Base-by-base conservation (phyloP, 23 tunicate genomes). In the Trididemnum nubilum region DNA sequence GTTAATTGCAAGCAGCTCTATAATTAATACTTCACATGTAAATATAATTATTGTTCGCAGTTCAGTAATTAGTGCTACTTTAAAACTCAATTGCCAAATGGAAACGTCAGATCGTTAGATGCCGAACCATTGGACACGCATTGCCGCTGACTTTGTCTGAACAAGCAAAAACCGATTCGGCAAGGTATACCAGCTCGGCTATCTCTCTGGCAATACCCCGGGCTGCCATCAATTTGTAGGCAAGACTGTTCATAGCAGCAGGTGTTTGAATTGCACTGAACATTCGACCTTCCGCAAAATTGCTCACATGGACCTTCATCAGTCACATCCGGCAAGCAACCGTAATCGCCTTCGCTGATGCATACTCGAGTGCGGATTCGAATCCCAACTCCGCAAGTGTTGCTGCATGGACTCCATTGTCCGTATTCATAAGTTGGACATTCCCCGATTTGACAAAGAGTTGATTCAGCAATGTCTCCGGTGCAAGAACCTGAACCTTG, bases 341-440 rank as follows among this genome's bases (percentile, higher is more conserved):
- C 57, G 18, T 49, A 49, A 49, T 12, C 57, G 18, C 57, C 57
- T 49, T 18, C 57, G 18, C 18, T 12, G 12, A 49, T 49, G 18
- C 57, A 49, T 49, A 9, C 15, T 44, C 54, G 9, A 44, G 54
- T 77, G 24, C 82, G 67, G 7, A 19, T 27, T 2, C 38, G 82
- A 4, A 26, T n/a, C 4, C 82, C 82, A 25, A 29, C 7, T 29
- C 82, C 82, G 27, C 82, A 77, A 9, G 36, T 54, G 7, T n/a
- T 18, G 38, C 82, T 77, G 70, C 82, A 77, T 28, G 21, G 19
- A 52, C 36, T 23, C 69, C 70, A 77, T 3, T 52, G 4, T 2
- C n/a, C 26, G 67, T 12, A 9, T 23, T 24, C 69, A 26, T 31
- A 23, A 3, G 7, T 18, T 3, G 83, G 73, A 64, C 83, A 80